Base-by-base conservation (phyloP, 1,140 invertebrate genomes). In the Paraescarpia echinospica region DNA sequence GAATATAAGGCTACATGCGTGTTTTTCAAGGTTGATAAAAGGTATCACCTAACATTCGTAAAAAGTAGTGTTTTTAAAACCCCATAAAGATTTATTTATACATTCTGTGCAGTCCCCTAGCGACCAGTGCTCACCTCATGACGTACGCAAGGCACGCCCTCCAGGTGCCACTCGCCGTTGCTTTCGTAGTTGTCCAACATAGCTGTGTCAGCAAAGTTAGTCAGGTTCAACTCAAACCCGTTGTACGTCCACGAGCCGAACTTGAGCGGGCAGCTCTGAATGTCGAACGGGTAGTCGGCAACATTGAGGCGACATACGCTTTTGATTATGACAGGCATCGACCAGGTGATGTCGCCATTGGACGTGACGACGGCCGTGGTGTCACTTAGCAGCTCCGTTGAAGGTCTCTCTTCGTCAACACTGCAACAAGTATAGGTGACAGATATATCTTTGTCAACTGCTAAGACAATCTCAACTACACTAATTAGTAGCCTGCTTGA, bases 281-380 rank as follows among this genome's bases (percentile, higher is more conserved):
- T 98, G 95, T 99, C 98, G 95, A 99, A 99, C 1, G 98, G 98
- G 95, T 99, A 96, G 94, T 92, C 96, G 95, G 93, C 95, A 94
- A 99, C 99, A 96, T 99, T 99, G 94, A 99, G 99, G 33, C 98
- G 99, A 96, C 99, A 99, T 89, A 98, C 99, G 96, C 98, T 99
- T 1, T 99, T 99, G 95, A 99, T 99, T 95, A 99, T 99, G 8
- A 98, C 98, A 35, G 98, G 98, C 90, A 98, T 98, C 95, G 98
- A 98, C 98, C 98, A 99, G 89, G 98, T 97, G 88, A 99, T 98
- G 96, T 98, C 98, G 33, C 99, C 99, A 33, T 33, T 89, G n/a
- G 89, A 89, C n/a, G 4, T 4, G 89, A 89, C 89, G 4, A 6
- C 34, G 89, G 89, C 34, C n/a, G 9, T 89, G 4, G 89, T 89